Evolutionary conservation across 2,113 vertebrate genomes (phyloP), one percentile per base, ranked within the genome.

Genomic region (Parotia lawesii): DNA sequence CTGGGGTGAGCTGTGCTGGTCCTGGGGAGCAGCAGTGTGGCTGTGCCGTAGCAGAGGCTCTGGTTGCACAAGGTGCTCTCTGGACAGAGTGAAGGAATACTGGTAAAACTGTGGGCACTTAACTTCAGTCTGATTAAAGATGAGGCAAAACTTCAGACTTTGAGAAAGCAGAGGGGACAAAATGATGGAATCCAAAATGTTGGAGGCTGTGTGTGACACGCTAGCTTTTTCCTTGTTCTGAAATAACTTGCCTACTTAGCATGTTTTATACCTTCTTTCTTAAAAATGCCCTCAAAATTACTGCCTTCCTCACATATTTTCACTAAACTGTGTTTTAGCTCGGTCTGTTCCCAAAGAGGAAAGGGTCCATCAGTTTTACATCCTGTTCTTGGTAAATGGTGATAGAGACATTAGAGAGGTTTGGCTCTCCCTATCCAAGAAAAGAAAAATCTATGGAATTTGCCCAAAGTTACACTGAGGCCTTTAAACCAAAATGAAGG

Each of bases 131-230:
- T 53, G 42, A 23, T 78, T 81, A 77, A 69, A 81, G 51, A 53
- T 62, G 51, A 50, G 42, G 54, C 40, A 69, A 60, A 67, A 25
- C 19, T 44, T 57, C 3, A 5, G 62, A 17, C 16, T 64, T 72
- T 29, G 31, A 71, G 58, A 54, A 45, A 62, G 10, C 5, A 8
- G 21, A 7, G n/a, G n/a, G 2, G 22, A 2, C 6, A 5, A 24
- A 53, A 20, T 4, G 2, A 17, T 0, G 2, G 11, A 27, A 57
- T 40, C 15, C 38, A 58, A 24, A 47, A 28, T 10, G 9, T 35
- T 54, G 13, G 58, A 8, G 16, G 29, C 28, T n/a, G 12, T 40
- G 28, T 22, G n/a, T 1, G 2, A n/a, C 31, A 33, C 1, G 2
- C 15, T 38, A 5, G 3, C 12, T 45, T 47, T 76, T 80, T 11